Evolutionary conservation across 2,888 invertebrate genomes (phyloP).

Genomic region (Cephus rjabovi): DNA sequence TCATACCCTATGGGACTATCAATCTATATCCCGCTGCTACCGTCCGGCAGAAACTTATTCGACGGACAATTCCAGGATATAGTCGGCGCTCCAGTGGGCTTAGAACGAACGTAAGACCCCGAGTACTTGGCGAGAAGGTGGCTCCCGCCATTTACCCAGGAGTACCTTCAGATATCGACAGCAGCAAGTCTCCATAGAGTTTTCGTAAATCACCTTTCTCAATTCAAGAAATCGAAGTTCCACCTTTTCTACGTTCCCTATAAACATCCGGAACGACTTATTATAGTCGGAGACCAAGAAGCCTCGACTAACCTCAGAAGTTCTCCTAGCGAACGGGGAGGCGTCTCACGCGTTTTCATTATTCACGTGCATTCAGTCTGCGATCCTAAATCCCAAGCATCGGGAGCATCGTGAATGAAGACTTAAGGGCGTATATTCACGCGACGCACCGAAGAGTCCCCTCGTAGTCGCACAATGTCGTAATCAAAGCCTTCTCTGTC

Average conservation of each 20-base stretch:
- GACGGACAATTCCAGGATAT: constrained; percentile 8
- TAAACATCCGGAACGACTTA: background rate
- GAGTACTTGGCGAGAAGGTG: background rate
- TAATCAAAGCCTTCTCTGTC: constrained; percentile 59
- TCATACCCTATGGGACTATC: constrained; percentile 18
- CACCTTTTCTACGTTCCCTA: background rate
- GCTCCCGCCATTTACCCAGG: background rate
- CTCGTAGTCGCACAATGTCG: constrained; percentile 52
- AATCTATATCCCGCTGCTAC: constrained; percentile 31
- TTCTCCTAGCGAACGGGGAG: background rate
- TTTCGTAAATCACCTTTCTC: background rate
- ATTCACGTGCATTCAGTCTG: background rate
- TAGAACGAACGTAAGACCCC: background rate
- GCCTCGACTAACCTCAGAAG: background rate
- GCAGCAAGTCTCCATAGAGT: background rate
- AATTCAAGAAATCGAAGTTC: background rate
- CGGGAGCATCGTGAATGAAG: background rate
- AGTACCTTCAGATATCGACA: background rate
- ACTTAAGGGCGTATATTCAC: background rate
- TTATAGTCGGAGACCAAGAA: background rate
- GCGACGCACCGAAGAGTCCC: background rate
- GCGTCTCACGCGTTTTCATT: background rate
- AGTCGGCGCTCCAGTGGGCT: background rate
- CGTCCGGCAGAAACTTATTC: constrained; percentile 31
- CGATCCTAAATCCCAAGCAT: background rate